Base-by-base conservation (phyloP, 2,888 invertebrate genomes). In the Automeris io region DNA sequence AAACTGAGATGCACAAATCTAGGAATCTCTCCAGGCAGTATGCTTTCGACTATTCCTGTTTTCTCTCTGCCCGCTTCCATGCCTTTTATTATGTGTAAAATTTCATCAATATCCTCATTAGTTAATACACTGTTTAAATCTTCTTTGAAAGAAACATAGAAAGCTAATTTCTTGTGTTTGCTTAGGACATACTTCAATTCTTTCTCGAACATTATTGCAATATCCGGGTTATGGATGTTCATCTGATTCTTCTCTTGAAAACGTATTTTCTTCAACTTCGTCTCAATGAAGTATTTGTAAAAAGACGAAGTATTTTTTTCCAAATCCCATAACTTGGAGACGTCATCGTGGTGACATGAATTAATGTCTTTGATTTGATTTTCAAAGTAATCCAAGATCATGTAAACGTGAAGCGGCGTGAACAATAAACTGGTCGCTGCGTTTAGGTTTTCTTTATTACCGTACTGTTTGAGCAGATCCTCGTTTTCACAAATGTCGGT, bases 181-280 rank as follows among this genome's bases (percentile, higher is more conserved):
- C 8, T 12, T 8, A 35, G 16, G 32, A 31, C 21, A 2, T 32
- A 2, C 1, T 9, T 25, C 6, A 23, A 18, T 34, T 18, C 24
- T 26, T 5, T 40, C 6, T 24, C 11, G 23, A 18, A 46, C 2
- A 11, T n/a, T 3, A n/a, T 6, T 9, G 23, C 26, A 8, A 40
- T 36, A 34, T 45, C 40, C 3, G 46, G 42, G 2, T 22, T 45
- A 6, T 25, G 24, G 2, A 40, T 11, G 6, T 46, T 37, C 22
- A 31, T 46, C 32, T 39, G 19, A n/a, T 39, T 42, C 37, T 45
- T 46, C 25, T 40, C 40, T 21, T 40, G 8, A 22, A 42, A 42
- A 7, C 38, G 36, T 35, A 42, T 40, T 8, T 25, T 38, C 21
- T 42, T 40, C 3, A 46, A 18, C 12, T 46, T 45, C 6, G 18